A percentile compares a stretch with the other conserved stretches of the same genome.
phyloP scores from a whole-genome alignment of 1,140 invertebrate species.

The Aphelenchoides fujianensis region DNA sequence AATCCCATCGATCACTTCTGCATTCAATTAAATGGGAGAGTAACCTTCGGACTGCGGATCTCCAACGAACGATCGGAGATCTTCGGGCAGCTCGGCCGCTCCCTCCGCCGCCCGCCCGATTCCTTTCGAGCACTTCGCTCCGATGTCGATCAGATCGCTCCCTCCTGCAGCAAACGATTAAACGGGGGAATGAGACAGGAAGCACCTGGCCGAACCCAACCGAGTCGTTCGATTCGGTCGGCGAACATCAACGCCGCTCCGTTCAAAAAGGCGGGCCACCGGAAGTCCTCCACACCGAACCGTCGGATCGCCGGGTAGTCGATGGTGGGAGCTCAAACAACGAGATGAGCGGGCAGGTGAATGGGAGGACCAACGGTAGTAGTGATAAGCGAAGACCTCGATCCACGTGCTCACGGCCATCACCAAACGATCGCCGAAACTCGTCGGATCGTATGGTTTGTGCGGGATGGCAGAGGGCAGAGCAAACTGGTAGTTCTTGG shows the following conservation, averaged over 20 bases:
- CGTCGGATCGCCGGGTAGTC: neutral
- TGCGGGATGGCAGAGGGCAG: neutral
- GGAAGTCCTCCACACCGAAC: slow-evolving; percentile 11
- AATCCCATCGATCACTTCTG: no score
- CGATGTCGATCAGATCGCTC: slow-evolving; percentile 15
- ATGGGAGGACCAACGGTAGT: neutral
- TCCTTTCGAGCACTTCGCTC: neutral
- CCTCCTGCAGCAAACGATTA: neutral
- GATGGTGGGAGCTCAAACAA: neutral
- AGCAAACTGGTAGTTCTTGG: neutral
- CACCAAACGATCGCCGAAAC: neutral
- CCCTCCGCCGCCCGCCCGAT: no score
- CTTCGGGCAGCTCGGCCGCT: neutral
- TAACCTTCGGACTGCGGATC: slow-evolving; percentile 25
- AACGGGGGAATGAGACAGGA: neutral
- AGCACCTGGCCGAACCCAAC: neutral
- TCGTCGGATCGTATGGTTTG: neutral
- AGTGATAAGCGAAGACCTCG: neutral
- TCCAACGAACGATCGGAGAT: slow-evolving; percentile 23
- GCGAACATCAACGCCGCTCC: neutral
- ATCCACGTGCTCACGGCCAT: neutral
- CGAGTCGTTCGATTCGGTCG: neutral
- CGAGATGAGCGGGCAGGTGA: neutral
- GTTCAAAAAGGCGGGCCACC: neutral
- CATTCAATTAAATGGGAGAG: no score